A percentile compares a stretch with the other conserved stretches of the same genome.
phyloP scores from a whole-genome alignment of 2,888 invertebrate species.

The Protophormia terraenovae region DNA sequence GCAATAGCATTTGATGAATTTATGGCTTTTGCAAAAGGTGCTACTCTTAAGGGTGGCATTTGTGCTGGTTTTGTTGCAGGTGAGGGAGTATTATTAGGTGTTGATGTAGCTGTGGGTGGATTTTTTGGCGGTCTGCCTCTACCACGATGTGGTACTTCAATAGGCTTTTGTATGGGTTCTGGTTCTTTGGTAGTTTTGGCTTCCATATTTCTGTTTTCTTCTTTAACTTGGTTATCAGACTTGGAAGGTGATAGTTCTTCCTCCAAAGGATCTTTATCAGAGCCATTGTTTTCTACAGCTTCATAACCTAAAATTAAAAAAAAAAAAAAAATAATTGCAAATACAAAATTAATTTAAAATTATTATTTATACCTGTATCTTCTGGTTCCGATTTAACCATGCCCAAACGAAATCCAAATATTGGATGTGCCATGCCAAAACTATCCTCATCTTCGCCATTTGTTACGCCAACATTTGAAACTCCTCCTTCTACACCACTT shows the following conservation, averaged over 20 bases:
- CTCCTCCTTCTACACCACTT: slow-evolving; percentile 64
- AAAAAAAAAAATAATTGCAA: background rate
- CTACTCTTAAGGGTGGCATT: slow-evolving; percentile 75
- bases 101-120: slow-evolving; percentile 60
- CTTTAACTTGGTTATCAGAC: background rate
- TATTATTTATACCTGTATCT: slow-evolving; percentile 75
- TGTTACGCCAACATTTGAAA: slow-evolving; percentile 44
- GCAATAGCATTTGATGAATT: slow-evolving; percentile 64
- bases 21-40: slow-evolving; percentile 75
- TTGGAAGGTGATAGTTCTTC: slow-evolving; percentile 7
- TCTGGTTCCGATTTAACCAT: slow-evolving; percentile 77
- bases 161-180: slow-evolving; percentile 60
- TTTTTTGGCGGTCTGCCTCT: slow-evolving; percentile 55
- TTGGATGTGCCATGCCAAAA: slow-evolving; percentile 77
- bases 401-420: slow-evolving; percentile 79
- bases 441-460: slow-evolving; percentile 63
- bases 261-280: slow-evolving; percentile 70
- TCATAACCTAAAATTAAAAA: slow-evolving; percentile 74
- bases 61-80: slow-evolving; percentile 23
- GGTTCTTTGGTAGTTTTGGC: background rate
- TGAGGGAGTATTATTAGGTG: slow-evolving; percentile 60
- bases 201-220: background rate
- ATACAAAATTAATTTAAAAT: background rate
- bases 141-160: slow-evolving; percentile 68
- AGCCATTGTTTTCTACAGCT: slow-evolving; percentile 55